Evolutionary conservation across 2,888 invertebrate species (phyloP).

Genomic region (Drosophila antonietae): DNA sequence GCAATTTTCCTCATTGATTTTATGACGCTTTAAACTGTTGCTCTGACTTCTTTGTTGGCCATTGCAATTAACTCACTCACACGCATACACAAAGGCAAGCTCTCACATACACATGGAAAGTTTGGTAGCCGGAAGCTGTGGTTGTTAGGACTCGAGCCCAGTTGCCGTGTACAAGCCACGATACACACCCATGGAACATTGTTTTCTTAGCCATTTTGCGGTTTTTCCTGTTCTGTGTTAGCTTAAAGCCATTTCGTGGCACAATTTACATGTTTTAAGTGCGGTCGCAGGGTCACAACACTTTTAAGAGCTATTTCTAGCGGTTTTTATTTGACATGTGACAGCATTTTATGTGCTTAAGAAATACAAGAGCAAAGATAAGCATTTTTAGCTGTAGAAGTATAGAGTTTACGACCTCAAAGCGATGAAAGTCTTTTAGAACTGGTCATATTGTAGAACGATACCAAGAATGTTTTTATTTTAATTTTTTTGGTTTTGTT

Average conservation of each 20-base stretch:
- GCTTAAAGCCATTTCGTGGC: constrained; percentile 17
- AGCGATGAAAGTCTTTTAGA: no score
- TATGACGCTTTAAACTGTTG: constrained; percentile 56
- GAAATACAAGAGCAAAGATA: background rate
- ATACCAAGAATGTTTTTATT: background rate
- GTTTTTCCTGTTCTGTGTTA: constrained; percentile 4
- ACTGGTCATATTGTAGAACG: background rate
- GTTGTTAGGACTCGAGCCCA: constrained; percentile 11
- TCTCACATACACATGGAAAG: constrained; percentile 6
- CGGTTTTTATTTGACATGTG: background rate
- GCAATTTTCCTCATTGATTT: constrained; percentile 46
- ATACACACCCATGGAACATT: background rate
- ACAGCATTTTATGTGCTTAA: background rate
- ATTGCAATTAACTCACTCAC: constrained; percentile 63
- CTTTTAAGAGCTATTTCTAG: constrained; percentile 7
- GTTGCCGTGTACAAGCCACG: constrained; percentile 6
- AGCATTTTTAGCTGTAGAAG: background rate
- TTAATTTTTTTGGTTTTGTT: no score
- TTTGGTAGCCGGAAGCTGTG: constrained; percentile 44
- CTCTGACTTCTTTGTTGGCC: constrained; percentile 17
- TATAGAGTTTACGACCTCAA: background rate
- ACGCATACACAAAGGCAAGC: background rate
- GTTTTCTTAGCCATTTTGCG: constrained; percentile 24
- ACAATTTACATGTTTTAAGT: constrained; percentile 23
- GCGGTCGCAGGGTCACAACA: background rate